Conservation (phyloP, 53 echinoderm and acorn worm species). For the Luidia sarsii region DNA sequence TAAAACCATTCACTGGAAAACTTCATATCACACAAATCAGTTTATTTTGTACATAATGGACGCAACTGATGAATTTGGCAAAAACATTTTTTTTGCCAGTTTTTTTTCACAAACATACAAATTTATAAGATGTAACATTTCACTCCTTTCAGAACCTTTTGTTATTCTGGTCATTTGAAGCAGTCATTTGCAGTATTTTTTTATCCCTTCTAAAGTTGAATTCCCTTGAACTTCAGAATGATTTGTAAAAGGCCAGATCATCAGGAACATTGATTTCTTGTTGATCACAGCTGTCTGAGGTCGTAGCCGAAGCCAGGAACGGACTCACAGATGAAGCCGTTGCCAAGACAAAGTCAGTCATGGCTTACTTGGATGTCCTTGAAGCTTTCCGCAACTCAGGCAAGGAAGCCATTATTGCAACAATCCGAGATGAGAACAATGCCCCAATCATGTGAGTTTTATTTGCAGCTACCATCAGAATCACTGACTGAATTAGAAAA, state of each 20-base stretch:
- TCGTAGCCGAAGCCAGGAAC: slow-evolving; percentile 65
- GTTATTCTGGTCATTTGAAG: too few species aligned
- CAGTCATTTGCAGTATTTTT: too few species aligned
- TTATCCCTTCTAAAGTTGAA: too few species aligned
- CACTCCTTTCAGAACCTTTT: too few species aligned
- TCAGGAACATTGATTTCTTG: too few species aligned
- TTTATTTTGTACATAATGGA: too few species aligned
- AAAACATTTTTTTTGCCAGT: slow-evolving; percentile 4
- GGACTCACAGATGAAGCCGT: slow-evolving; percentile 68
- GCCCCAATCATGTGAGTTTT: slow-evolving; percentile 78
- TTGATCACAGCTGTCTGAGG: slow-evolving; percentile 71
- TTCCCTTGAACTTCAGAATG: too few species aligned
- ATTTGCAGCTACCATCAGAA: too few species aligned
- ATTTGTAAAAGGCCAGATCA: too few species aligned
- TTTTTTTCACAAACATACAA: too few species aligned
- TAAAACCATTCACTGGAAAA: background rate
- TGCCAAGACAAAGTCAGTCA: slow-evolving; percentile 79
- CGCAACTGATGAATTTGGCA: too few species aligned
- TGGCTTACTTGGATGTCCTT: slow-evolving; percentile 81
- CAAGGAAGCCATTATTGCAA: slow-evolving; percentile 74
- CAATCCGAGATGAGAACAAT: slow-evolving; percentile 69
- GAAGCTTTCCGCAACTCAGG: slow-evolving; percentile 80
- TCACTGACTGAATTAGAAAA: background rate
- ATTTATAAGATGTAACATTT: too few species aligned
- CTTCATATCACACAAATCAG: background rate